Conservation (phyloP, 2,113 vertebrate genomes). For the Macroglossus sobrinus region DNA sequence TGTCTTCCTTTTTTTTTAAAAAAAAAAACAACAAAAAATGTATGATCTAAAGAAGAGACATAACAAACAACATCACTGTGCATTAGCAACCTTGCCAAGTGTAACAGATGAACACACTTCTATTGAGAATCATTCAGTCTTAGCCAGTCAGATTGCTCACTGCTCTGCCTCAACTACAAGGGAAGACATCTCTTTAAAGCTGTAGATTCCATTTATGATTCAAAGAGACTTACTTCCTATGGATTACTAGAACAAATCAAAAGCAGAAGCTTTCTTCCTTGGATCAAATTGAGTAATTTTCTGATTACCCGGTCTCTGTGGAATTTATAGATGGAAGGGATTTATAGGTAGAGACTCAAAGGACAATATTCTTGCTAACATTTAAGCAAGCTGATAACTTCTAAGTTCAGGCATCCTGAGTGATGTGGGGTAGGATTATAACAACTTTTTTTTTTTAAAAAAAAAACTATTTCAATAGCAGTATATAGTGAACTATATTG, state of each 20-base stretch:
- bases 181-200: neutral
- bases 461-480: neutral
- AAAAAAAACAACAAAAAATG: neutral
- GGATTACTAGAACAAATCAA: neutral
- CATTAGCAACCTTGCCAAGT: slow-evolving; percentile 45
- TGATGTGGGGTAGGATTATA: neutral
- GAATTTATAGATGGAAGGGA: neutral
- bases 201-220: neutral
- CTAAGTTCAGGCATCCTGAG: neutral
- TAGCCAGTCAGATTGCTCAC: slow-evolving; percentile 55
- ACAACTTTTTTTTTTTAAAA: neutral
- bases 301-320: neutral
- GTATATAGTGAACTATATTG: neutral
- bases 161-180: slow-evolving; percentile 22
- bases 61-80: neutral
- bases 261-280: neutral
- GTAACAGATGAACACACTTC: slow-evolving; percentile 56
- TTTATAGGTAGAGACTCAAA: neutral
- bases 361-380: neutral
- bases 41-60: slow-evolving; percentile 40
- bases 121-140: slow-evolving; percentile 37
- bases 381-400: neutral
- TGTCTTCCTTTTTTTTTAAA: neutral
- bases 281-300: neutral
- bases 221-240: neutral